These are phyloP conservation scores for Ophion obscuratus DNA, from an alignment of 2,888 invertebrate species.

Conservation along the genomic window DNA sequence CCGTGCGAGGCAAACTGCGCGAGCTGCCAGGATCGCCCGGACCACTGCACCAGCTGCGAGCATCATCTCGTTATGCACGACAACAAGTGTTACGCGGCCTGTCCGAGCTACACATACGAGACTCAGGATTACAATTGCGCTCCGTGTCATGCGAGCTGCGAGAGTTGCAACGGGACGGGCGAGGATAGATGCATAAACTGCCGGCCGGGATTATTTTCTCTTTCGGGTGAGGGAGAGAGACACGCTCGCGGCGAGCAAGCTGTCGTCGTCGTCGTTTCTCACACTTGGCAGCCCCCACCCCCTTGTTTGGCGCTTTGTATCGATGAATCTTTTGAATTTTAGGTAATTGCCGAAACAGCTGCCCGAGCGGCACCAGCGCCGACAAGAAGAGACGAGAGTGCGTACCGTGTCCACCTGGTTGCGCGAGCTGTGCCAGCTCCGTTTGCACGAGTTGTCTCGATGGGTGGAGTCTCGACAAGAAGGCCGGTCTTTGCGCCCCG, in stretches of 20 bases:
- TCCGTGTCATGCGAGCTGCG: conserved; percentile 91
- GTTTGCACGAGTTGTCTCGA: conserved; percentile 90
- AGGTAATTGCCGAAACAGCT: conserved; percentile 90
- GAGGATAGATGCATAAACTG: conserved; percentile 93
- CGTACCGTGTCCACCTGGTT: conserved; percentile 91
- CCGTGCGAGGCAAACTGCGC: conserved; percentile 95
- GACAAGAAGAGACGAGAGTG: conserved; percentile 93
- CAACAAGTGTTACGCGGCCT: conserved; percentile 93
- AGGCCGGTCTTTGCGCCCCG: conserved; percentile 89
- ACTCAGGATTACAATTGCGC: conserved; percentile 94
- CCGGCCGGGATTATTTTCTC: conserved; percentile 89
- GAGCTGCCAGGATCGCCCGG: conserved; percentile 92
- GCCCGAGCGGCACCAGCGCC: conserved; percentile 90
- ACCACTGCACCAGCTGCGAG: conserved; percentile 94
- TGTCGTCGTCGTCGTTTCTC: background rate
- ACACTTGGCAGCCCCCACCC: background rate
- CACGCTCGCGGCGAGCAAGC: background rate
- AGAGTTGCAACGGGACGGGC: conserved; percentile 91
- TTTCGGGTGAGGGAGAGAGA: conserved; percentile 86
- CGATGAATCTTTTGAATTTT: conserved; percentile 22
- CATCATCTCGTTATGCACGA: conserved; percentile 94
- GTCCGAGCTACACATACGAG: conserved; percentile 93
- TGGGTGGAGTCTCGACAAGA: conserved; percentile 91
- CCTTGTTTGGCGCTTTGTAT: background rate
- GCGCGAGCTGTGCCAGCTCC: conserved; percentile 89